Percentiles rank a stretch among this genome's conserved stretches.
Conservation (phyloP, 2,888 invertebrate species). For the Sarcophaga caerulescens region DNA sequence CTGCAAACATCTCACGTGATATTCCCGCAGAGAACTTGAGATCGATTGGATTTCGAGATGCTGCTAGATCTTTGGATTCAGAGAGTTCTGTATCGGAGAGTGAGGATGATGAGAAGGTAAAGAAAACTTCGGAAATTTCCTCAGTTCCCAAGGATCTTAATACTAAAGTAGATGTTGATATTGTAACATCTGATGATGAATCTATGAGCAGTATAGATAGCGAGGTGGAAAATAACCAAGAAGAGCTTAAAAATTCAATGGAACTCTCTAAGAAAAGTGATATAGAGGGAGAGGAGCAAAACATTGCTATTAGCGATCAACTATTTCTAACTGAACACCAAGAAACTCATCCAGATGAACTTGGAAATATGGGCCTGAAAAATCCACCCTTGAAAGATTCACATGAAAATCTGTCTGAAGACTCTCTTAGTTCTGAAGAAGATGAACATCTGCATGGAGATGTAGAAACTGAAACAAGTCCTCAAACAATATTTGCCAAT, state of each 20-base stretch:
- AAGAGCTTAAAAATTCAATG: neutral
- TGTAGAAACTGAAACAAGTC: neutral
- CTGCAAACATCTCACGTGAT: neutral
- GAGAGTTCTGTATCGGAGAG: conserved; percentile 25
- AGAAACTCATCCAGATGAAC: neutral
- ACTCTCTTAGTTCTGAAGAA: neutral
- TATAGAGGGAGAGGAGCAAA: neutral
- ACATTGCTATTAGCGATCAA: too few relatives aligned
- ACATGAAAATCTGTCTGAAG: neutral
- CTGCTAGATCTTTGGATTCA: neutral
- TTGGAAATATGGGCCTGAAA: neutral
- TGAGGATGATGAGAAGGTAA: neutral
- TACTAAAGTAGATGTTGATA: neutral
- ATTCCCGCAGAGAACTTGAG: too few relatives aligned
- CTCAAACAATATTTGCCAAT: neutral
- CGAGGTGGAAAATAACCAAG: neutral
- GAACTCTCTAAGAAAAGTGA: neutral
- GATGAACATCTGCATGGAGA: neutral
- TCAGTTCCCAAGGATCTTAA: neutral
- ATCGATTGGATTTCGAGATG: too few relatives aligned
- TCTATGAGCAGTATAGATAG: neutral
- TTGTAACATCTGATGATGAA: conserved; percentile 21
- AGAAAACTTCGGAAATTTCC: neutral
- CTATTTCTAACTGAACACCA: too few relatives aligned
- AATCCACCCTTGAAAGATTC: too few relatives aligned